Conservation (phyloP, 2,797 vertebrate genomes). For the Pachyuromys duprasi region DNA sequence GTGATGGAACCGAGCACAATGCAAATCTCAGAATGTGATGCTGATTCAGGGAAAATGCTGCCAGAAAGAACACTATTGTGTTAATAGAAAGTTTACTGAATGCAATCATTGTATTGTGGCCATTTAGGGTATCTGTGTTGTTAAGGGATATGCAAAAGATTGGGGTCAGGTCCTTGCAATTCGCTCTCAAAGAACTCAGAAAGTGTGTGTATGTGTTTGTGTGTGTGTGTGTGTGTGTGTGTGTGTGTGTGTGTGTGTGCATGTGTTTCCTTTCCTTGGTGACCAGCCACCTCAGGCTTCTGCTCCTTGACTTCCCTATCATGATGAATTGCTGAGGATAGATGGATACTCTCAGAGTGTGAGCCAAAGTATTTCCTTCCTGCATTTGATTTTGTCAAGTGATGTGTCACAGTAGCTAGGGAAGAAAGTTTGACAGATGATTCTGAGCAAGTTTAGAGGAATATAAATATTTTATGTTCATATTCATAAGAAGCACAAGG, state of each 20-base stretch:
- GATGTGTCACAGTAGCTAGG: not conserved
- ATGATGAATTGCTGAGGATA: not conserved
- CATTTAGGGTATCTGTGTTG: not conserved
- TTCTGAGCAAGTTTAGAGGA: not conserved
- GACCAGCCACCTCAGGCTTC: not conserved
- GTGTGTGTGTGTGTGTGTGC: not conserved
- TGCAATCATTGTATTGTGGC: not conserved
- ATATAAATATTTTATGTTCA: not conserved
- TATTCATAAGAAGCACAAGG: not conserved
- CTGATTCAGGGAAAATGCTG: not conserved
- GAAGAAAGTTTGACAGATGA: not conserved
- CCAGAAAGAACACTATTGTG: not conserved
- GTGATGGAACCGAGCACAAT: not conserved
- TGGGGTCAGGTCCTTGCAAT: not conserved
- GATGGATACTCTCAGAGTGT: not conserved
- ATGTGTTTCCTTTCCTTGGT: not conserved
- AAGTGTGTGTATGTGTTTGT: not conserved
- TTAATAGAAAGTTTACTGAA: not conserved
- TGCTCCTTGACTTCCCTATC: not conserved
- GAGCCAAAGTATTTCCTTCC: not conserved
- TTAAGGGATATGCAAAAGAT: not conserved
- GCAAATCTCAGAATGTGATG: not conserved
- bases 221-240: not conserved
- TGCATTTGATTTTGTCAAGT: not conserved
- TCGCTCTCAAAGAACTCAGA: conserved; percentile 19